Base-by-base conservation (phyloP, 2,888 invertebrate genomes). In the Dugesia japonica region DNA sequence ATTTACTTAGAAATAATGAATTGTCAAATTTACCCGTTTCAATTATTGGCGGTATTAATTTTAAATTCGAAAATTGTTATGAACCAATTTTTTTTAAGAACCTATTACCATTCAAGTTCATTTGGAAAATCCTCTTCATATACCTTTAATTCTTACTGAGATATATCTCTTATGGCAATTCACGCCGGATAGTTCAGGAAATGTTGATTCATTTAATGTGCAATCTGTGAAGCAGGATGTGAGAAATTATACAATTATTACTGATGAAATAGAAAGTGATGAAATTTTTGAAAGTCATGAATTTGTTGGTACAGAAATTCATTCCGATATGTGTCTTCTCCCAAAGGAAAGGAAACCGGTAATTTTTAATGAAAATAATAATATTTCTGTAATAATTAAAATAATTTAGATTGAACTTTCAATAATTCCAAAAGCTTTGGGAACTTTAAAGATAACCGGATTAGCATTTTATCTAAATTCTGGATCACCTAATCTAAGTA, bases 21-120 rank as follows among this genome's bases (percentile, higher is more conserved):
- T 13, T 13, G 17, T 38, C 38, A 13, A 17, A 38, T 38, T 38
- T 38, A 38, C 17, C 38, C 9, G 38, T 38, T 17, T 38, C 38
- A 13, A 17, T 38, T 38, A 38, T 38, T 13, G 38, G 38, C 9
- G 38, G 38, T 38, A 74, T 73, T 78, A 9, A 13, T 71, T 9
- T 20, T 20, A 71, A 42, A n/a, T n/a, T n/a, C n/a, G n/a, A n/a
- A n/a, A 15, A 42, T 13, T 42, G n/a, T 13, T 13, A 42, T n/a
- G 15, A 42, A 15, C 42, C 79, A 13, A 42, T n/a, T n/a, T n/a
- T 23, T 73, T 71, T 42, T 75, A 79, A 84, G 93, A 94, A 83
- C 90, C 90, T 0, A 89, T 93, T 76, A 89, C 89, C 83, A 87
- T 93, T 76, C 89, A 89, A 56, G 86, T 93, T 28, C 88, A 89